Evolutionary conservation across 2,888 invertebrate species (phyloP).

Genomic region (Elaeidobius kamerunicus): DNA sequence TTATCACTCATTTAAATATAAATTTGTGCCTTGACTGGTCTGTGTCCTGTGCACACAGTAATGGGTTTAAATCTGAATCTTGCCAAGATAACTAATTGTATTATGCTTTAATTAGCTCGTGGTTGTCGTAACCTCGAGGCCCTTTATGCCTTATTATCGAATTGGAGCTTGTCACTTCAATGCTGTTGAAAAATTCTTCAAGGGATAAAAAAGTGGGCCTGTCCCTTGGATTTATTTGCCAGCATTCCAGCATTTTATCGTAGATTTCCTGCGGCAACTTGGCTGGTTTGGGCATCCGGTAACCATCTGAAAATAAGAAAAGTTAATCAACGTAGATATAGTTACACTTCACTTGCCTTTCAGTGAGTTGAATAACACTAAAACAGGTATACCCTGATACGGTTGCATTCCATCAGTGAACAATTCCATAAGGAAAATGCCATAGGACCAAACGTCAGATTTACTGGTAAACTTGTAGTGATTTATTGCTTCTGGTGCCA

Average conservation of each 20-base stretch:
- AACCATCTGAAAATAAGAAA: conserved; percentile 51
- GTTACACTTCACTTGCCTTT: too few relatives aligned
- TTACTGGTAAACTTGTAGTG: conserved; percentile 96
- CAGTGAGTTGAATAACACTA: too few relatives aligned
- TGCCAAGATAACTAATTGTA: too few relatives aligned
- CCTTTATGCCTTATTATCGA: too few relatives aligned
- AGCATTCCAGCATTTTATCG: conserved; percentile 90
- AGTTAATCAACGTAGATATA: not conserved
- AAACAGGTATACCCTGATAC: conserved; percentile 94
- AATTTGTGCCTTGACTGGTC: too few relatives aligned
- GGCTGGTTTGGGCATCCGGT: conserved; percentile 85
- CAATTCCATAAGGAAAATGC: conserved; percentile 89
- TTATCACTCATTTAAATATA: too few relatives aligned
- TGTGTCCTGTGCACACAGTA: too few relatives aligned
- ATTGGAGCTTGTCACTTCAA: too few relatives aligned
- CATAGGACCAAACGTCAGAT: conserved; percentile 98
- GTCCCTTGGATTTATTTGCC: conserved; percentile 92
- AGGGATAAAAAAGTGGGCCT: conserved; percentile 97
- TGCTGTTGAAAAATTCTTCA: conserved; percentile 85
- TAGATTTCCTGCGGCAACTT: conserved; percentile 92
- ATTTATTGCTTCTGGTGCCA: conserved; percentile 93
- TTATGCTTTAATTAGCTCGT: too few relatives aligned
- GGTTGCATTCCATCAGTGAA: conserved; percentile 96
- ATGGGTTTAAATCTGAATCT: too few relatives aligned
- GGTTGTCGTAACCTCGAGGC: too few relatives aligned